Percentiles rank a stretch among this genome's conserved stretches.
Evolutionary conservation across 2,888 invertebrate species (phyloP).

Genomic region (Melanostoma mellinum): DNA sequence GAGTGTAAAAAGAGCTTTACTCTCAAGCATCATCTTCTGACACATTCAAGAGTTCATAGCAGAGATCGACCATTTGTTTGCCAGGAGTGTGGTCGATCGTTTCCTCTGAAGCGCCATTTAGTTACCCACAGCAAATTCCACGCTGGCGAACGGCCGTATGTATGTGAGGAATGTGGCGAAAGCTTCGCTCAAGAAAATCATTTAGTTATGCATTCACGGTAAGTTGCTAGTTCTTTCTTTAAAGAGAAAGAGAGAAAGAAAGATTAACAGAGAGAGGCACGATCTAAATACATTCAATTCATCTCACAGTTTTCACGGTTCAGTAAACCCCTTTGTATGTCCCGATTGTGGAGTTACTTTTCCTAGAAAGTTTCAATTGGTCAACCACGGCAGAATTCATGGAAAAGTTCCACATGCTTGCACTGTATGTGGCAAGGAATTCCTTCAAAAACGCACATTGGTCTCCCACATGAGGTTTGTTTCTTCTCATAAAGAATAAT

Average conservation of each 20-base stretch:
- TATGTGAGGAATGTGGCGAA: conserved; percentile 95
- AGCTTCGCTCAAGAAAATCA: conserved; percentile 96
- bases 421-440: conserved; percentile 92
- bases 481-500: background rate
- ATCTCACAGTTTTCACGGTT: conserved; percentile 91
- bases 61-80: conserved; percentile 92
- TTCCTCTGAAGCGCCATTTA: conserved; percentile 91
- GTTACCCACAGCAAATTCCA: conserved; percentile 94
- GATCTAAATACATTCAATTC: conserved; percentile 3
- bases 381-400: conserved; percentile 91
- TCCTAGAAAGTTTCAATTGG: conserved; percentile 92
- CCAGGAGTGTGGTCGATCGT: conserved; percentile 91
- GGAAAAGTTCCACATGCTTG: conserved; percentile 91
- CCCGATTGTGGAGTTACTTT: conserved; percentile 94
- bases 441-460: conserved; percentile 91
- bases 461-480: conserved; percentile 90
- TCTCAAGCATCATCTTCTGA: conserved; percentile 91
- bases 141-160: conserved; percentile 91
- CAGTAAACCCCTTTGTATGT: conserved; percentile 96
- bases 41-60: conserved; percentile 90
- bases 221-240: conserved; percentile 38
- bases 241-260: background rate
- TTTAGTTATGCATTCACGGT: conserved; percentile 83
- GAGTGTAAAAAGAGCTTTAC: conserved; percentile 95
- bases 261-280: no score